A percentile compares a stretch with the other conserved stretches of the same genome.
Evolutionary conservation across 2,888 invertebrate species (phyloP).

Genomic region (Caenorhabditis parvicauda): DNA sequence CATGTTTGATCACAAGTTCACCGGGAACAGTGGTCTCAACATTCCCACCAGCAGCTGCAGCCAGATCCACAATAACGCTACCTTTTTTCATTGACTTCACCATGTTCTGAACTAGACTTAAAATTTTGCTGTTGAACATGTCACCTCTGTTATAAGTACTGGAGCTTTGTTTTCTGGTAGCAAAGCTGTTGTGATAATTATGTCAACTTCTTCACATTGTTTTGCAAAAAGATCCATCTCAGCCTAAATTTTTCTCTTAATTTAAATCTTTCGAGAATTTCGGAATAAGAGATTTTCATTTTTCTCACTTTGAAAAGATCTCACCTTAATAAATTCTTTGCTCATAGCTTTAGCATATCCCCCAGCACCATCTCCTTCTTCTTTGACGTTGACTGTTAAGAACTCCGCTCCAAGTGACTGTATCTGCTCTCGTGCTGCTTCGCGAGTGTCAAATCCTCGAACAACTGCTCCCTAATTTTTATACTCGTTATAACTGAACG

Average conservation of each 20-base stretch:
- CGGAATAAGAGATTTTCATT: no score
- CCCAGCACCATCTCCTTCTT: slow-evolving; percentile 67
- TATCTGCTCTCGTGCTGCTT: slow-evolving; percentile 80
- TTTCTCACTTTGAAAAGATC: no score
- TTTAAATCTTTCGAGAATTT: neutral
- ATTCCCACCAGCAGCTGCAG: slow-evolving; percentile 78
- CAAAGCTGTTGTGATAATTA: slow-evolving; percentile 83
- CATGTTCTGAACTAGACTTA: slow-evolving; percentile 70
- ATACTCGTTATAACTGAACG: neutral
- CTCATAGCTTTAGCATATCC: slow-evolving; percentile 85
- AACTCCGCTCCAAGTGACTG: slow-evolving; percentile 86
- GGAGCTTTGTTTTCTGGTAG: slow-evolving; percentile 85
- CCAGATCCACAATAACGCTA: slow-evolving; percentile 83
- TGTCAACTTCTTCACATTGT: slow-evolving; percentile 80
- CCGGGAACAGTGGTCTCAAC: slow-evolving; percentile 66
- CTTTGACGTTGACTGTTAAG: slow-evolving; percentile 68
- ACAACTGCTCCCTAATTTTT: slow-evolving; percentile 79
- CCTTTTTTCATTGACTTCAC: slow-evolving; percentile 81
- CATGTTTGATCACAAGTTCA: slow-evolving; percentile 75
- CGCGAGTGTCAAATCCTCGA: slow-evolving; percentile 81
- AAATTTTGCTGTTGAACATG: neutral
- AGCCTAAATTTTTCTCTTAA: slow-evolving; percentile 66
- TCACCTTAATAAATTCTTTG: slow-evolving; percentile 73
- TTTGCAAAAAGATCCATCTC: slow-evolving; percentile 83
- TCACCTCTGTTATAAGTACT: slow-evolving; percentile 76